phyloP scores from a whole-genome alignment of 2,797 vertebrate genomes.

The Leuciscus waleckii region DNA sequence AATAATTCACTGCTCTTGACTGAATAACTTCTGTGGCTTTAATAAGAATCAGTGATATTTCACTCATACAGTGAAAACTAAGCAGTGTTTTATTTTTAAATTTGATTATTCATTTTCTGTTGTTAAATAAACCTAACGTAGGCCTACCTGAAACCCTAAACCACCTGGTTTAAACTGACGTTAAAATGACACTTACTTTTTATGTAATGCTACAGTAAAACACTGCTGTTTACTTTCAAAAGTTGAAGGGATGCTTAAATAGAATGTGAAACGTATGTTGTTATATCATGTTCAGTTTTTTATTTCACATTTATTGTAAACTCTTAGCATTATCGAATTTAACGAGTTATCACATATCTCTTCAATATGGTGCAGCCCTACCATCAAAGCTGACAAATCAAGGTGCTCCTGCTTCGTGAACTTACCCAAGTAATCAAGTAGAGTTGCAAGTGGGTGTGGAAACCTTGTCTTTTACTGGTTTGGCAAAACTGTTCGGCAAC shows the following conservation, averaged over 20 bases:
- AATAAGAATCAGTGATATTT: no score
- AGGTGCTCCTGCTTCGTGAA: not conserved
- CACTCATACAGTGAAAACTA: no score
- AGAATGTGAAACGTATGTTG: no score
- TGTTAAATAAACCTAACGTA: no score
- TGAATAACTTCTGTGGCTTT: no score
- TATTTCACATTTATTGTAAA: not conserved
- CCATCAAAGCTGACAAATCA: not conserved
- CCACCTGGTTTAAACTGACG: not conserved
- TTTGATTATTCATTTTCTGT: no score
- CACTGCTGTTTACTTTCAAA: not conserved
- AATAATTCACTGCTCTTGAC: no score
- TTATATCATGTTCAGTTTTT: no score
- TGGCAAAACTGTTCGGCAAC: not conserved
- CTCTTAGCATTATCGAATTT: not conserved
- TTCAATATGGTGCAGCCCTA: constrained; percentile 1
- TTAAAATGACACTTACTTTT: not conserved
- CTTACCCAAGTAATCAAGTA: not conserved
- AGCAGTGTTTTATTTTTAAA: no score
- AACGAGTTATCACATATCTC: not conserved
- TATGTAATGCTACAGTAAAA: not conserved
- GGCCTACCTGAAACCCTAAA: no score
- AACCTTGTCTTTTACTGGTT: constrained; percentile 17
- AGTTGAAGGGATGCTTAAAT: not conserved
- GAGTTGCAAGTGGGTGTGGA: not conserved